Evolutionary conservation across 1,140 invertebrate genomes (phyloP), one percentile per base, ranked within the genome.

Genomic region (Lepidurus couesii): DNA sequence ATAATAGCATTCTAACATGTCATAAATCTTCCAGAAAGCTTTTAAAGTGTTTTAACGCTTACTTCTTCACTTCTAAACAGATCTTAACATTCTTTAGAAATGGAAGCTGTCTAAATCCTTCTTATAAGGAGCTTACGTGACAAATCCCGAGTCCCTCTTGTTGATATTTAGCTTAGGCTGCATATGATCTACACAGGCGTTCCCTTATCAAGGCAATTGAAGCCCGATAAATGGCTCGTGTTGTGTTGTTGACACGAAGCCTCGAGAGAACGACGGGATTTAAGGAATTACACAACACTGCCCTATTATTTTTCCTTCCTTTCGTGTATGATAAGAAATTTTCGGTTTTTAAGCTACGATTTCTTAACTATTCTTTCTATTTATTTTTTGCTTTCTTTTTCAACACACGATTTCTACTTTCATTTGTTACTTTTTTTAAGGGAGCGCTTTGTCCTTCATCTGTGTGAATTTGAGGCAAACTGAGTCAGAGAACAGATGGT

Each of bases 401-500:
- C 26, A 34, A 34, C 26, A 34, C 26, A 34, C 26, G 26, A 34
- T 34, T 34, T 34, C 26, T 34, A 34, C 26, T 34, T 34, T 34
- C 26, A 34, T 34, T 34, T 34, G 1, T 34, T 2, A 34, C 21
- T 65, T n/a, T 13, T 7, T 13, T 65, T 65, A 21, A n/a, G 53
- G 53, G 53, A n/a, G 4, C 0, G 21, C 53, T 65, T 65, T 65
- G 53, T 65, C 53, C 53, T 7, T 65, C 53, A 21, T 7, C 8
- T 13, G 21, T n/a, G 21, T n/a, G 16, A 65, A 65, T n/a, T 4
- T 65, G 13, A n/a, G 53, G 21, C 53, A 13, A 34, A 34, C 16
- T 21, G 53, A 65, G 53, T 65, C 53, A 65, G 16, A 65, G 53
- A 65, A 65, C 53, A 65, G 53, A 65, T 65, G 53, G 53, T 65